Base-by-base conservation (phyloP, 2,113 vertebrate genomes). In the Dolichotis patagonum region DNA sequence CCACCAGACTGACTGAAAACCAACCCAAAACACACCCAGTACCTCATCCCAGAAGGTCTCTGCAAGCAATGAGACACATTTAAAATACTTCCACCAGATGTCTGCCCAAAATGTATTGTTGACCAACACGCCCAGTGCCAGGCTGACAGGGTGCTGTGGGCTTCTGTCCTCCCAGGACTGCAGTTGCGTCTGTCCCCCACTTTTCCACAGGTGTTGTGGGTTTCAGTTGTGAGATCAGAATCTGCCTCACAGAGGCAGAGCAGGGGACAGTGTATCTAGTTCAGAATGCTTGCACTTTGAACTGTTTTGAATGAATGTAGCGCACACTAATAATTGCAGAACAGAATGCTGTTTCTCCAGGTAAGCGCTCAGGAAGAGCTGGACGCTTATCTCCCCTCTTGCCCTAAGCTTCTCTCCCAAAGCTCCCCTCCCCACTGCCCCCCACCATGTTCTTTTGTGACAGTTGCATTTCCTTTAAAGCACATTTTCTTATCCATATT, bases 401-500 rank as follows among this genome's bases (percentile, higher is more conserved):
- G 91, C 96, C 81, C 82, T 96, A 96, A 0, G 69, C 46, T 83
- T 96, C 77, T 96, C 77, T 32, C 82, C 67, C 14, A 60, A 43
- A 2, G 52, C n/a, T 73, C 19, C 86, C 67, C 73, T 90, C 62
- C 65, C 52, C 65, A 3, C 32, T 28, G 12, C 67, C 5, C 12
- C 9, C 92, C 80, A 91, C 65, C 11, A 38, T 77, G 49, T 92
- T 97, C 91, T 94, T 97, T 96, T 96, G 95, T 97, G 95, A 97
- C 75, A 96, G 85, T 96, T 98, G 62, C 83, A 94, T 96, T 98
- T 43, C 46, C 97, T 93, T 92, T 98, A 73, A 97, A 98, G 87
- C 71, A 97, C 75, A 93, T 96, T 98, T 98, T 97, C 86, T 98
- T 97, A 98, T 94, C 85, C 95, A 95, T 71, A 95, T 95, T 97